Conservation (phyloP, 2,888 invertebrate genomes). For the Pheosia tremula region DNA sequence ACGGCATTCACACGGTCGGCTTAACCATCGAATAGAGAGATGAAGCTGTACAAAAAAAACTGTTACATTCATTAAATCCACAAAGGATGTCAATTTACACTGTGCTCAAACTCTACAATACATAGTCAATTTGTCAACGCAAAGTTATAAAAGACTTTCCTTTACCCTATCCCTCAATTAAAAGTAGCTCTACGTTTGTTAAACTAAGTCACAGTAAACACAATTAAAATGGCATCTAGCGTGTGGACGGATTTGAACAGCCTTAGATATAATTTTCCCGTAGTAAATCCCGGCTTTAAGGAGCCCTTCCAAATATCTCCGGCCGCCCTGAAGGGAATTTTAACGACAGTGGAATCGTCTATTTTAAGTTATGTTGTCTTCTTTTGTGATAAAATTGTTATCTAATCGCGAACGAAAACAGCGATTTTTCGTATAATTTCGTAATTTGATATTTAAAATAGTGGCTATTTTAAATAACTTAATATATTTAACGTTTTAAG, state of each 20-base stretch:
- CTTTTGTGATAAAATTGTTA: constrained; percentile 20
- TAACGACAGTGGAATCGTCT: constrained; percentile 47
- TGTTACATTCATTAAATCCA: too few species aligned
- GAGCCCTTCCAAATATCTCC: constrained; percentile 59
- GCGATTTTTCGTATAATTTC: not conserved
- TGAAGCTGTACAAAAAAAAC: too few species aligned
- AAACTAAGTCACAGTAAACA: constrained; percentile 72
- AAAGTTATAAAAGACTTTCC: constrained; percentile 49
- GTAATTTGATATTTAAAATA: not conserved
- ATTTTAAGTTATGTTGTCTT: constrained; percentile 20
- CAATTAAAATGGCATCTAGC: constrained; percentile 76
- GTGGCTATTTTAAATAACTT: too few species aligned
- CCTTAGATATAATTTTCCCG: constrained; percentile 70
- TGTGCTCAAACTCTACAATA: constrained; percentile 7
- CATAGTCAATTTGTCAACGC: constrained; percentile 40
- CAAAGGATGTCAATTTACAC: too few species aligned
- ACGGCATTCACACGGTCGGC: too few species aligned
- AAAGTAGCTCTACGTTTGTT: constrained; percentile 63
- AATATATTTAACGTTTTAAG: too few species aligned
- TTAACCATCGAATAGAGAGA: too few species aligned
- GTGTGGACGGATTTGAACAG: constrained; percentile 67
- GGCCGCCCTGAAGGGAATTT: constrained; percentile 56
- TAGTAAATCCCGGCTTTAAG: constrained; percentile 67
- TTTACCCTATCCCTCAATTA: constrained; percentile 55
- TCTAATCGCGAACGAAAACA: not conserved